Evolutionary conservation across 2,888 invertebrate species (phyloP).

Genomic region (Steinernema carpocapsae): DNA sequence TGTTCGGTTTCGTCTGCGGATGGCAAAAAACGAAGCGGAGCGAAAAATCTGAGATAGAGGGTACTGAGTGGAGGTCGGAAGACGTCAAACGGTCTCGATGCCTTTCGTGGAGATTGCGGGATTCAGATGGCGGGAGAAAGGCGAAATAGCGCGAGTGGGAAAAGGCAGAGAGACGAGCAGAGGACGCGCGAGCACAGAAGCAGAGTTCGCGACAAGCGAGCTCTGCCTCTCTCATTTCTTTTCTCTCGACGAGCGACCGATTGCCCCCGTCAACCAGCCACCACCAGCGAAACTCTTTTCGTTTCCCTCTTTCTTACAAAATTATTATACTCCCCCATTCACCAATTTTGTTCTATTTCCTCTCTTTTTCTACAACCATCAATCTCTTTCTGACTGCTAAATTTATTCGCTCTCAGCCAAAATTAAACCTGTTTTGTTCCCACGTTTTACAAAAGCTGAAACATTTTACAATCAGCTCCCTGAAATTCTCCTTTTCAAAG

Average conservation of each 20-base stretch:
- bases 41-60: background rate
- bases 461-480: no score
- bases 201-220: slow-evolving; percentile 33
- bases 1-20: background rate
- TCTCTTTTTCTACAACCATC: background rate
- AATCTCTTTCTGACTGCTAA: no score
- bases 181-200: background rate
- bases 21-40: background rate
- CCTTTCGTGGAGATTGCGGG: background rate
- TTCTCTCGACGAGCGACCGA: slow-evolving; percentile 31
- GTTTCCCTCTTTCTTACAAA: slow-evolving; percentile 26
- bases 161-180: background rate
- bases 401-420: no score
- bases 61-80: background rate
- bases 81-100: background rate
- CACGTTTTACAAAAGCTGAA: no score
- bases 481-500: no score
- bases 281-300: slow-evolving; percentile 26
- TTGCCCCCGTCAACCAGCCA: slow-evolving; percentile 31
- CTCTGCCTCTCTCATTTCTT: slow-evolving; percentile 35
- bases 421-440: no score
- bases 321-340: background rate
- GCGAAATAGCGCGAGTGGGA: background rate
- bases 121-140: background rate
- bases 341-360: background rate